phyloP scores from a whole-genome alignment of 2,888 invertebrate species.

The Leptodirus hochenwartii region DNA sequence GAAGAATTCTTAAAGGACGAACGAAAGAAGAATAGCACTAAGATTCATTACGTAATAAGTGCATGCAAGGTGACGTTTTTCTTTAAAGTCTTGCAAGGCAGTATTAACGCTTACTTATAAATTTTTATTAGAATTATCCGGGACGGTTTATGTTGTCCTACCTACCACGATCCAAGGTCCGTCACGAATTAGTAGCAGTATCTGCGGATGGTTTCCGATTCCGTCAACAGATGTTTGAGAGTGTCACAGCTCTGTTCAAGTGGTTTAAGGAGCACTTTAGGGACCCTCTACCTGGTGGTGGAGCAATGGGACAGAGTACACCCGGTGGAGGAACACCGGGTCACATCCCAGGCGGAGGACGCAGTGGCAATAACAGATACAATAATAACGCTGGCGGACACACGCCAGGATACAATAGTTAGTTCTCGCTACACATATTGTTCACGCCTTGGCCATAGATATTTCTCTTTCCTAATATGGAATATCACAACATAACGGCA shows the following conservation, averaged over 20 bases:
- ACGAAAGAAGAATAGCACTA: conserved; percentile 68
- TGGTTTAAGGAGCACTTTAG: conserved; percentile 99
- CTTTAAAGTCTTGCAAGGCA: conserved; percentile 5
- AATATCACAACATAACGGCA: no score
- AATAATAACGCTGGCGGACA: background rate
- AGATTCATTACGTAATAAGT: conserved; percentile 77
- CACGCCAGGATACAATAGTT: no score
- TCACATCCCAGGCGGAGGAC: conserved; percentile 29
- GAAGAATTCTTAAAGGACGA: conserved; percentile 79
- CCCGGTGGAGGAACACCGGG: conserved; percentile 61
- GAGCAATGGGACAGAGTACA: conserved; percentile 39
- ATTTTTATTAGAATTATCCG: conserved; percentile 42
- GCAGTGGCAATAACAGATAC: conserved; percentile 7
- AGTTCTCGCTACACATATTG: no score
- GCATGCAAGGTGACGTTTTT: conserved; percentile 42
- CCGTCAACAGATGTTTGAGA: conserved; percentile 73
- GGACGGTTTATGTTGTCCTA: conserved; percentile 92
- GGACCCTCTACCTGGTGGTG: conserved; percentile 58
- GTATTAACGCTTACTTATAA: background rate
- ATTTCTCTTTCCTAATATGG: no score
- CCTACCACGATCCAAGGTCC: conserved; percentile 63
- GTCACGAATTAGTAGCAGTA: conserved; percentile 85
- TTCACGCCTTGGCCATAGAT: no score
- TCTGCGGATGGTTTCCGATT: conserved; percentile 88
- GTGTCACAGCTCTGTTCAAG: conserved; percentile 58